Base-by-base conservation (phyloP, 2,797 vertebrate species). In the Etheostoma perlongum region DNA sequence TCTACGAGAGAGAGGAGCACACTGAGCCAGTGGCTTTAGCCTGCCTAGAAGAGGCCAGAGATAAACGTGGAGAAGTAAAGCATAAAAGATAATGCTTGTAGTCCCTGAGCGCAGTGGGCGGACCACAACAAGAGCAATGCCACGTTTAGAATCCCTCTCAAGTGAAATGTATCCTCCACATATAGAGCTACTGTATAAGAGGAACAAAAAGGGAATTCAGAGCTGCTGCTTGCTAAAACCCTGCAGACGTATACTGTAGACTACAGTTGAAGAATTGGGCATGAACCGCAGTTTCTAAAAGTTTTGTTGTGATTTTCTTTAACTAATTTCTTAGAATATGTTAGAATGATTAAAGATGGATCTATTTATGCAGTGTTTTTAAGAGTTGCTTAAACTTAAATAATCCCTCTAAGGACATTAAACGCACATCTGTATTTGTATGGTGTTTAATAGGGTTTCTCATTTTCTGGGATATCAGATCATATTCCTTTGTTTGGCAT, bases 21-120 rank as follows among this genome's bases (percentile, higher is more conserved):
- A 94, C 63, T 0, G 95, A 97, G 47, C 97, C 96, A 0, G 89
- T 98, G 86, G 92, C 93, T 71, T 94, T 99, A 83, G 85, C 93
- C 15, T 94, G 96, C 85, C 91, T 98, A 91, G 84, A 83, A 12
- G 95, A 96, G 63, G 80, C 90, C 69, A 88, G 23, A 44, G 89
- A 94, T 72, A 85, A 89, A 70, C 72, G 52, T 13, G 59, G 61
- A 88, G 60, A 85, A 0, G 51, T 87, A 90, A 83, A 95, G 85
- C 76, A 88, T n/a, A 59, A 71, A 33, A 72, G 47, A 84, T 85
- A 79, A 85, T 9, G 67, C 78, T 73, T 15, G 2, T 6, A 47
- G 65, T 64, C 62, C 70, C 66, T 25, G 66, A 72, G 71, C 74
- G 67, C 79, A 68, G 80, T 68, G 72, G 83, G 70, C 5, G 23